phyloP scores from a whole-genome alignment of 2,113 vertebrate species.

The Elaphurus davidianus region DNA sequence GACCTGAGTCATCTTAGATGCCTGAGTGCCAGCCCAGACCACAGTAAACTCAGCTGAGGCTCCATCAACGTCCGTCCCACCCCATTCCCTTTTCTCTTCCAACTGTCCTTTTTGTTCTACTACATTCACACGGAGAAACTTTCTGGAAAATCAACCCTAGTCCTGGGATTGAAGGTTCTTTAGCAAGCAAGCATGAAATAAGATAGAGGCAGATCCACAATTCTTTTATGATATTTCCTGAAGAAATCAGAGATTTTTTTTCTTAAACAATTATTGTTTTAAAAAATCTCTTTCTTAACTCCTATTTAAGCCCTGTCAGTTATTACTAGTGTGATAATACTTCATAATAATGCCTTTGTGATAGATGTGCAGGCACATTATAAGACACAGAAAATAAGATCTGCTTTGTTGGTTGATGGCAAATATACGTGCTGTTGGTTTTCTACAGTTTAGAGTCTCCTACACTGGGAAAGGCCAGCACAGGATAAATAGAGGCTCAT shows the following conservation, averaged over 20 bases:
- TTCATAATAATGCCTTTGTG: neutral
- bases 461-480: neutral
- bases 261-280: neutral
- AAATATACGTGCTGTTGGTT: neutral
- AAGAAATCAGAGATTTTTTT: neutral
- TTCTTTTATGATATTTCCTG: neutral
- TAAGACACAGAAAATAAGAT: neutral
- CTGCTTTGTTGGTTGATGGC: neutral
- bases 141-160: neutral
- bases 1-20: neutral
- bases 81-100: neutral
- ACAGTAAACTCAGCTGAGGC: neutral
- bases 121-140: neutral
- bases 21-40: neutral
- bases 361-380: neutral
- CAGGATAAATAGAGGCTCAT: neutral
- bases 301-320: neutral
- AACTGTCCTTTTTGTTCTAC: neutral
- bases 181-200: neutral
- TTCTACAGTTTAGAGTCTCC: neutral
- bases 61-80: rapidly evolving
- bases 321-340: neutral
- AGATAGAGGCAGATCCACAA: neutral
- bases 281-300: neutral
- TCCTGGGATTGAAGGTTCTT: neutral